These are phyloP conservation scores for Acridotheres tristis DNA, from an alignment of 2,797 vertebrate species.

Conservation along the genomic window DNA sequence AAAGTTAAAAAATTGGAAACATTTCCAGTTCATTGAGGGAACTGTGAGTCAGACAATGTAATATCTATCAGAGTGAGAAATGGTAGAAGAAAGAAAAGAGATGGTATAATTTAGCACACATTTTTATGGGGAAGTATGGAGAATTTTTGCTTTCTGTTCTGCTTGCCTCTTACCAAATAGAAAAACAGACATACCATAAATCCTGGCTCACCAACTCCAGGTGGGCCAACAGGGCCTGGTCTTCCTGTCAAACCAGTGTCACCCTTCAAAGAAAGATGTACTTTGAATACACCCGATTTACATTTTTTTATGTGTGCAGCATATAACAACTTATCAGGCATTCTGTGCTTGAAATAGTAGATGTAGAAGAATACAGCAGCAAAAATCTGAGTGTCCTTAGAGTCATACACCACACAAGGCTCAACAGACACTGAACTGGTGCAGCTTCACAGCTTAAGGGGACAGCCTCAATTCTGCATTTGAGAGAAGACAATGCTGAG, in stretches of 20 bases:
- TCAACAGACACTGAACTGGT: background rate
- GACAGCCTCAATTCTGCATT: background rate
- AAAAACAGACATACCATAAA: constrained; percentile 77
- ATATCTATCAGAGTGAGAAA: background rate
- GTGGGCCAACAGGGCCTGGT: constrained; percentile 83
- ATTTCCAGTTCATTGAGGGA: background rate
- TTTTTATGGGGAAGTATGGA: background rate
- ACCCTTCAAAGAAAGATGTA: constrained; percentile 78
- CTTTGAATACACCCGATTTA: background rate
- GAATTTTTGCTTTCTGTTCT: background rate
- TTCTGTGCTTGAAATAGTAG: background rate
- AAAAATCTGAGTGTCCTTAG: background rate
- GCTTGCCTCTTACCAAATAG: background rate
- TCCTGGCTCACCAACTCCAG: constrained; percentile 86
- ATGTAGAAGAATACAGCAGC: background rate
- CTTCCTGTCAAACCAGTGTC: constrained; percentile 86
- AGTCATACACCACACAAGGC: background rate
- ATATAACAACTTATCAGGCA: background rate
- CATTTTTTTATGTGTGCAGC: background rate
- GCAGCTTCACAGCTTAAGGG: background rate
- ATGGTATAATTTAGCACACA: background rate
- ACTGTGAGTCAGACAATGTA: background rate
- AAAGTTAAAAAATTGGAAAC: background rate
- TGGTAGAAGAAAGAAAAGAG: background rate
- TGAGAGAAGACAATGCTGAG: background rate